phyloP scores from a whole-genome alignment of 1,140 invertebrate species.

The Drosophila parvula region DNA sequence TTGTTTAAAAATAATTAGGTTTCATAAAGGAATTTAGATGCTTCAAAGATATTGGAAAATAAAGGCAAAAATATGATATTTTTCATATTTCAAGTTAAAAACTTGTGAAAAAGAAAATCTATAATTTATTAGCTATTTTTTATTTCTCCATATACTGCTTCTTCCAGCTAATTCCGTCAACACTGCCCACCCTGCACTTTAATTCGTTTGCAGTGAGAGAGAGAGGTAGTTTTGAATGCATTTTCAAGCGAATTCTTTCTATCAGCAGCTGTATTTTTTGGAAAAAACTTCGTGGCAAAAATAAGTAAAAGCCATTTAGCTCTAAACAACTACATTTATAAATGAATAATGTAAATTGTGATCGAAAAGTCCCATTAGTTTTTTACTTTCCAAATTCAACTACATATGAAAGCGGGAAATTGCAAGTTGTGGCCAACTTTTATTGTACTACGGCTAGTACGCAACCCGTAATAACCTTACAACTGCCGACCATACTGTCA shows the following conservation, averaged over 20 bases:
- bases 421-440: conserved; percentile 21
- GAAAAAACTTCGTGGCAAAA: conserved; percentile 7
- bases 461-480: conserved; percentile 69
- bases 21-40: too few species aligned
- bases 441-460: conserved; percentile 72
- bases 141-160: not conserved
- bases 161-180: not conserved
- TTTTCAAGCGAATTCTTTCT: conserved; percentile 7
- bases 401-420: not conserved
- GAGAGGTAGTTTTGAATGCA: conserved; percentile 5
- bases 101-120: too few species aligned
- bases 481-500: conserved; percentile 41
- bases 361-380: not conserved
- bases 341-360: not conserved
- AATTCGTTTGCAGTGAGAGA: not conserved
- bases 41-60: too few species aligned
- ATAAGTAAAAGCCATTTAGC: too few species aligned
- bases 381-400: conserved; percentile 3
- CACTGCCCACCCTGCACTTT: not conserved
- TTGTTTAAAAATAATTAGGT: too few species aligned
- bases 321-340: too few species aligned
- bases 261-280: conserved; percentile 16
- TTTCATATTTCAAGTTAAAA: too few species aligned
- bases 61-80: too few species aligned
- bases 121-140: not conserved